Conservation (phyloP, 2,113 vertebrate species). For the Campylorhamphus procurvoides region DNA sequence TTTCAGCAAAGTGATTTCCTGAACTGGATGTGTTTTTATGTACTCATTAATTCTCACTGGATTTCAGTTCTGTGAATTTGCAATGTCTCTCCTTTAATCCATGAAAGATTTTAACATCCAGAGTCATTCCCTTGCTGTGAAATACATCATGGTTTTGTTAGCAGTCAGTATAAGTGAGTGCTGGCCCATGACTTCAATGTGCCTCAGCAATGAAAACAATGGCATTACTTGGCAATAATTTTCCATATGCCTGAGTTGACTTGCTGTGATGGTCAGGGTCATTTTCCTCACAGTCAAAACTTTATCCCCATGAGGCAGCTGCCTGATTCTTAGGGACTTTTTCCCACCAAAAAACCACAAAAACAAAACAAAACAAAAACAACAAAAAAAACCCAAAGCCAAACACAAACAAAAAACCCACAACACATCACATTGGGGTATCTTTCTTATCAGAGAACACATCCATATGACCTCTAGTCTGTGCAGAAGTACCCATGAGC, state of each 20-base stretch:
- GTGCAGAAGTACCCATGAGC: neutral
- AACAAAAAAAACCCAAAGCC: neutral
- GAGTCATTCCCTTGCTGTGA: neutral
- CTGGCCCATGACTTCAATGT: neutral
- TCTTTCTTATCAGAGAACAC: neutral
- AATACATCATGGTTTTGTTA: neutral
- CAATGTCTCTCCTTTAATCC: neutral
- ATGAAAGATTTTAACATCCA: neutral
- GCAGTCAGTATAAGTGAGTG: neutral
- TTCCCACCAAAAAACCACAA: neutral
- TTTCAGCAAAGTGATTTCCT: neutral
- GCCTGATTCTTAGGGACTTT: neutral
- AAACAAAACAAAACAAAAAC: neutral
- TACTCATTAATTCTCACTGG: neutral
- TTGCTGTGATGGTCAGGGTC: slow-evolving; percentile 11
- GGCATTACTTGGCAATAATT: neutral
- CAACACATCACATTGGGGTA: neutral
- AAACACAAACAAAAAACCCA: neutral
- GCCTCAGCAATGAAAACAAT: neutral
- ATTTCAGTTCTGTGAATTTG: neutral
- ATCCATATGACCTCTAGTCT: neutral
- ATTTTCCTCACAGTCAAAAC: slow-evolving; percentile 23
- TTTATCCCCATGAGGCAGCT: neutral
- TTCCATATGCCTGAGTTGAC: neutral
- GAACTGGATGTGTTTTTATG: neutral